Evolutionary conservation across 2,888 invertebrate species (phyloP), one percentile per base, ranked within the genome.

Genomic region (Carpatolechia fugitivella): DNA sequence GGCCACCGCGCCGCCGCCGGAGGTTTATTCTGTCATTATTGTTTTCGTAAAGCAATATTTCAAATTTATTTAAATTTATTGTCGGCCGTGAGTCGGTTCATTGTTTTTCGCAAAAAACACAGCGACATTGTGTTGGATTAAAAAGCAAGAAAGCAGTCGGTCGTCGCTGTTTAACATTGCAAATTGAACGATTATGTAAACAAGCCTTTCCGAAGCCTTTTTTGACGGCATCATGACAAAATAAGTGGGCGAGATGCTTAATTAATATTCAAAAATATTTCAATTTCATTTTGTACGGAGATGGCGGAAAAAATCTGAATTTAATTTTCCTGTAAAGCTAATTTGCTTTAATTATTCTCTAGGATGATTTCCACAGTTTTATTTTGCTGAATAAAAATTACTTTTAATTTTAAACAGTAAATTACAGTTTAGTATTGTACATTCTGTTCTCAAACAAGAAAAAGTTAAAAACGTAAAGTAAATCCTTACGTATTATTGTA

Each of bases 141-240:
- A 80, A 81, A 78, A 74, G 66, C 72, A 80, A 80, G 78, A 78
- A 76, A 80, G 76, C 80, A 76, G 71, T 78, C 80, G 83, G 75
- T 59, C 72, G 64, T 61, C 68, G 60, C 78, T 78, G 72, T 73
- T 90, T 90, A 85, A 83, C 77, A 89, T 89, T 88, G 87, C 89
- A 88, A 88, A 90, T 89, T 81, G 67, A 80, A 80, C 78, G 76
- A 82, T 87, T 87, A 86, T 85, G 87, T 85, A 88, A 85, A 87
- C 85, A 83, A 84, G 80, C 74, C 78, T 77, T 75, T 70, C 59
- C 65, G 70, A 74, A 76, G 74, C 74, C 80, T 85, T 87, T 86
- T 86, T 85, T 80, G 79, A 69, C 54, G 60, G 64, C 61, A 60
- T 63, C 72, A 73, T 71, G 72, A 73, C 71, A 76, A 76, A 79